Base-by-base conservation (phyloP, 2,113 vertebrate genomes). In the Patagioenas fasciata region DNA sequence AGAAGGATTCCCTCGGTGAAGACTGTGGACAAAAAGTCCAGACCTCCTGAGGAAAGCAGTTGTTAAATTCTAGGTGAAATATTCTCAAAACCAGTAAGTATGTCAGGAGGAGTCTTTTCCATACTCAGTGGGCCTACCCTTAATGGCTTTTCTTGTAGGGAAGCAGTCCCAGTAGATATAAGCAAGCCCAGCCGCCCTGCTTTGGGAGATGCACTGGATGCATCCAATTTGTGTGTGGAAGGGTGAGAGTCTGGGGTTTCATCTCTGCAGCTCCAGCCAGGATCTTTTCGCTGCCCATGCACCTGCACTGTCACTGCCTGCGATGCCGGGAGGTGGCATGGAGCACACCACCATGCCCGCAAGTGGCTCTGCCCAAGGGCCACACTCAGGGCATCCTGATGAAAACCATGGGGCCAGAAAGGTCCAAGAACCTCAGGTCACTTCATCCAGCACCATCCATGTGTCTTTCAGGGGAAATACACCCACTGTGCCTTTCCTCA, bases 321-420 rank as follows among this genome's bases (percentile, higher is more conserved):
- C 34, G 26, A 2, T 9, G 31, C 17, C 0, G 0, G 21, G 6
- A 1, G 0, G 11, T 4, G 2, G 47, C 40, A 78, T 16, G 28
- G 51, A 81, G 47, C 18, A 50, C 51, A 82, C 9, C 13, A 31
- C 34, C 1, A 1, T 5, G 19, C 10, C 48, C 6, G 36, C 26
- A 66, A 7, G 18, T 36, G 26, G 5, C 28, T 67, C 50, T 48
- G 26, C 17, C 54, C 2, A 5, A 31, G 29, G 8, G 12, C 19
- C 28, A 5, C 6, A 31, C 44, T 26, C 25, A n/a, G 5, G 18
- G 13, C 50, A 14, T 36, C 24, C 25, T 4, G 1, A 29, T 16
- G 32, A 42, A 87, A 66, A 10, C 17, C 17, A 21, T 10, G 26
- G 48, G 58, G 36, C 28, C 36, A 80, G 24, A 11, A 26, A 81